Base-by-base conservation (phyloP, 2,797 vertebrate genomes). In the Saxicola maurus region DNA sequence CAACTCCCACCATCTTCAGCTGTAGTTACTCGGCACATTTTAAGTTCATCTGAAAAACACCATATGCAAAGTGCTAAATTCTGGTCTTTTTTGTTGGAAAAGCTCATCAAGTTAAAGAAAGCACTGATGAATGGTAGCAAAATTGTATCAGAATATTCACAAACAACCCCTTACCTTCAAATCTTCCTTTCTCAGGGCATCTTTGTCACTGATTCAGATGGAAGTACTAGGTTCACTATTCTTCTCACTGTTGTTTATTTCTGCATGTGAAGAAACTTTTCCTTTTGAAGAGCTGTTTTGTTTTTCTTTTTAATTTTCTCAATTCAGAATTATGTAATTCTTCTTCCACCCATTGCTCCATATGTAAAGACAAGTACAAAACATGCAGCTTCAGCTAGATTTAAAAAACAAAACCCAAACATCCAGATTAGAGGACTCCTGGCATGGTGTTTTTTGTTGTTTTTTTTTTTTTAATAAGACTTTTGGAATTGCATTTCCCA, bases 21-120 rank as follows among this genome's bases (percentile, higher is more conserved):
- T 91, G 53, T 51, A 72, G 90, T 91, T 94, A 93, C n/a, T 77
- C 3, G 1, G 53, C 68, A 87, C 17, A 61, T 90, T 92, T 87
- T 82, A 88, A 80, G 61, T 93, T 89, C 75, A 40, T 84, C 61
- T 74, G 33, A 73, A 86, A 94, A 92, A 67, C 31, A 67, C 31
- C 30, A 61, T 52, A 65, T 52, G 71, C 16, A 66, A 80, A 90
- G 65, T 27, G 38, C 43, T 90, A 82, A 31, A 76, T 85, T 77
- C 75, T 40, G 38, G 5, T 27, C 5, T 20, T 76, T 85, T 77
- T 88, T 61, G 28, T 71, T 33, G 40, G 40, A 77, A 72, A 82
- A 90, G 17, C 6, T 89, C 46, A 55, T 77, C 9, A 80, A 86
- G 38, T 57, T 88, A 57, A 76, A 87, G 42, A 74, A 88, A 77